Evolutionary conservation across 2,113 vertebrate species (phyloP), one percentile per base, ranked within the genome.

Genomic region (Neogale vison): DNA sequence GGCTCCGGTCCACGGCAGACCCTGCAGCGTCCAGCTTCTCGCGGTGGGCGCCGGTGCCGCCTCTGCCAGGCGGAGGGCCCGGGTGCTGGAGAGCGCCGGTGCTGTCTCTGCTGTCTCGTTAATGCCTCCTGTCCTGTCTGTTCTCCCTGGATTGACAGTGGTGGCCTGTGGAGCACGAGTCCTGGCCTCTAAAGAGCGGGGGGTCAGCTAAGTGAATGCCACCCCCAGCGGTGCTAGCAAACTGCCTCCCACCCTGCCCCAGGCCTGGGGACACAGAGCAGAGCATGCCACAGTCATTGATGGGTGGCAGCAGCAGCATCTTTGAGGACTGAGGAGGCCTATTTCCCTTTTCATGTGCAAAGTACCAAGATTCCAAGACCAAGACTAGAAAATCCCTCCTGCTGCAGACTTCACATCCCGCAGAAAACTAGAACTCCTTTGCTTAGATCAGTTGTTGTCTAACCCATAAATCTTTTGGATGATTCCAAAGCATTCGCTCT

Each of bases 231-330:
- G 50, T 4, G 0, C 50, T 52, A 52, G 50, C 50, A 52, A 52
- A 52, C 14, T 15, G 52, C 2, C 18, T 6, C 55, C 21, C 57
- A 42, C 57, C 0, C 21, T 8, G 45, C 45, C 45, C 63, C 13
- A 0, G 7, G 55, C 55, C 17, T 52, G 0, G 88, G 80, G 57
- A 12, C 14, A 20, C 6, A 3, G n/a, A 59, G 11, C 42, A 47
- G 42, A 50, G 45, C 10, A 0, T 5, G 50, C 14, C 50, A 1
- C 50, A 34, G 0, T 57, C 52, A 0, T 0, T 47, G 24, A 0
- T 39, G 17, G 79, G 52, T 14, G 8, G 63, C 52, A 14, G 34
- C 7, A 39, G 23, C 24, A 12, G 6, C 20, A 0, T 5, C 47
- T 6, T 52, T 7, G 47, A 88, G 76, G 31, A 13, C 65, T 21